Percentiles rank a stretch among this genome's conserved stretches.
Conservation (phyloP, 2,888 invertebrate species). For the Lasioglossum calceatum region DNA sequence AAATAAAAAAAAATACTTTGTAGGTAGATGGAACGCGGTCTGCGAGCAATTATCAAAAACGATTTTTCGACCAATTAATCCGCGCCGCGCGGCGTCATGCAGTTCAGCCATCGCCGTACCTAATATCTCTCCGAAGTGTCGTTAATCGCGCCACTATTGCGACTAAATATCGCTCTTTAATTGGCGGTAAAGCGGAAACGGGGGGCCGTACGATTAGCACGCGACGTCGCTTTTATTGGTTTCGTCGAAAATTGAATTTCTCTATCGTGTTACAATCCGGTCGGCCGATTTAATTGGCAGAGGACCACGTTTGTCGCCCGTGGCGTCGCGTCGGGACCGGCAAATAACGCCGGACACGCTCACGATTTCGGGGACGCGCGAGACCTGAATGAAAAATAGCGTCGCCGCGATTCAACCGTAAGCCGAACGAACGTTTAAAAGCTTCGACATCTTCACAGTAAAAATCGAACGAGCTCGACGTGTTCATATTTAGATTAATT, state of each 20-base stretch:
- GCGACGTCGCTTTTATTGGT: constrained; percentile 49
- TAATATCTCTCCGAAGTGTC: constrained; percentile 31
- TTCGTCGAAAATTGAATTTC: constrained; percentile 59
- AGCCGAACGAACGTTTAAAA: background rate
- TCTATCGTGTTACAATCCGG: constrained; percentile 52
- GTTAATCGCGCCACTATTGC: constrained; percentile 49
- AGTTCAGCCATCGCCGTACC: constrained; percentile 11
- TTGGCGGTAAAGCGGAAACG: constrained; percentile 30
- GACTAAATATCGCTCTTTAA: constrained; percentile 47
- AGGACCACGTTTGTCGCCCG: constrained; percentile 21
- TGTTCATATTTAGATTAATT: too few relatives aligned
- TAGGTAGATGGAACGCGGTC: background rate
- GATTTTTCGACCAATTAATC: constrained; percentile 38
- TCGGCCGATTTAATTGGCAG: constrained; percentile 50
- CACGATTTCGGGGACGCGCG: constrained; percentile 1
- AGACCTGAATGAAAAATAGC: background rate
- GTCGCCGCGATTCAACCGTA: background rate
- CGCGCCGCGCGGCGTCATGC: background rate
- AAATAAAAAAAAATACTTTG: background rate
- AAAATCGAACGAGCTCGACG: too few relatives aligned
- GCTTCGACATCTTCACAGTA: background rate
- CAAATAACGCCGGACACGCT: constrained; percentile 24
- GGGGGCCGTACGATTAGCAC: constrained; percentile 29
- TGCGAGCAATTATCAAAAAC: background rate
- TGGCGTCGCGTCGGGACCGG: background rate